These are phyloP conservation scores for Mactra quadrangularis DNA, from an alignment of 1,140 invertebrate genomes.

Conservation along the genomic window DNA sequence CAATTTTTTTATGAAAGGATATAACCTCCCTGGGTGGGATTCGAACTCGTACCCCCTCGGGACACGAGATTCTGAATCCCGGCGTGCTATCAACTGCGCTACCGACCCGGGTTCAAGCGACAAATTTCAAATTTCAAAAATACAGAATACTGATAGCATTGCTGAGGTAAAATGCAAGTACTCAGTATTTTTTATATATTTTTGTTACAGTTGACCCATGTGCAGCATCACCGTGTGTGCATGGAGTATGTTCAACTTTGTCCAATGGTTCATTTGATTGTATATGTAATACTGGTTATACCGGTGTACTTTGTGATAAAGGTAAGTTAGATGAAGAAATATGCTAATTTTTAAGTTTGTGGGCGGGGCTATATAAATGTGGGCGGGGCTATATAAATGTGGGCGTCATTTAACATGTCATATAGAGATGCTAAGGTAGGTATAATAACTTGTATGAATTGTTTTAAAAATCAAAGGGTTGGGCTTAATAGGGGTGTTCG, in stretches of 20 bases:
- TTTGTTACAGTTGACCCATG: slow-evolving; percentile 13
- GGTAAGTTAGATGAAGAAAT: slow-evolving; percentile 14
- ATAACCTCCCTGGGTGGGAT: too few relatives aligned
- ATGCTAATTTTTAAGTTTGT: too few relatives aligned
- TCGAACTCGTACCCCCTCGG: too few relatives aligned
- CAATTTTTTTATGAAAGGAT: background rate
- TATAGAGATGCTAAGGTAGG: too few relatives aligned
- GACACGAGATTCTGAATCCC: too few relatives aligned
- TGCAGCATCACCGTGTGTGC: background rate
- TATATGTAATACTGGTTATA: background rate
- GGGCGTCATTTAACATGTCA: too few relatives aligned
- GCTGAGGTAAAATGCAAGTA: background rate
- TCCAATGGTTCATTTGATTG: slow-evolving; percentile 8
- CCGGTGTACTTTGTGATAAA: background rate
- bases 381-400: too few relatives aligned
- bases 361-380: too few relatives aligned
- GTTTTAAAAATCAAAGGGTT: too few relatives aligned
- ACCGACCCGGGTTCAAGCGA: background rate
- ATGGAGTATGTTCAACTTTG: slow-evolving; percentile 8
- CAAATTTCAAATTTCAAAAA: background rate
- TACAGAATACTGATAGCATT: background rate
- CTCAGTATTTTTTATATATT: background rate
- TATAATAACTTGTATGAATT: too few relatives aligned
- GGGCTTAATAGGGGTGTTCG: too few relatives aligned
- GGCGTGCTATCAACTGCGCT: too few relatives aligned